These are phyloP conservation scores for Drosophila atroscutellata DNA, from an alignment of 2,888 invertebrate species.

Conservation along the genomic window DNA sequence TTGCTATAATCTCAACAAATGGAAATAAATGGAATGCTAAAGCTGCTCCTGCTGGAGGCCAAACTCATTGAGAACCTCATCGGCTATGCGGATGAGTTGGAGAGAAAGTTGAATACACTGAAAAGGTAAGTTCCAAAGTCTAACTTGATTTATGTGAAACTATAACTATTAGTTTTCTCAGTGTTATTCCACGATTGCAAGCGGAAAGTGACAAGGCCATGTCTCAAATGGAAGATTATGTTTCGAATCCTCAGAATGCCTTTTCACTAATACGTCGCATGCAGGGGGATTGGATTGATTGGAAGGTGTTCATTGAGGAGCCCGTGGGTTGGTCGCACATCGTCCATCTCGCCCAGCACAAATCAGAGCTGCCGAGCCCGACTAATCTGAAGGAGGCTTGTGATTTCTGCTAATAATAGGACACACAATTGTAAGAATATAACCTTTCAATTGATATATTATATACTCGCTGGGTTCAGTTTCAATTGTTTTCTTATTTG, in stretches of 20 bases:
- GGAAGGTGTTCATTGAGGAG: conserved; percentile 67
- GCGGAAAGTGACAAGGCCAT: conserved; percentile 60
- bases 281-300: conserved; percentile 76
- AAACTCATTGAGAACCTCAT: conserved; percentile 47
- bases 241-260: conserved; percentile 75
- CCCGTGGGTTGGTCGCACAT: conserved; percentile 45
- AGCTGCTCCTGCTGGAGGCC: conserved; percentile 68
- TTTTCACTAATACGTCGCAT: conserved; percentile 75
- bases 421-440: too few relatives aligned
- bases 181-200: conserved; percentile 55
- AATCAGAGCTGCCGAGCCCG: conserved; percentile 87
- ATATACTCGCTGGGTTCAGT: too few relatives aligned
- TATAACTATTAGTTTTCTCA: conserved; percentile 11
- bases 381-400: conserved; percentile 97
- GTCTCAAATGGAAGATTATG: conserved; percentile 60
- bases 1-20: conserved; percentile 43
- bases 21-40: conserved; percentile 54
- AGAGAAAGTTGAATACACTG: conserved; percentile 18
- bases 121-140: too few relatives aligned
- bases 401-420: conserved; percentile 79
- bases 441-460: too few relatives aligned
- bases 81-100: conserved; percentile 61
- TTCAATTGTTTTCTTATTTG: too few relatives aligned
- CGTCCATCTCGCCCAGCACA: conserved; percentile 36
- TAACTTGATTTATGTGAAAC: not conserved